These are phyloP conservation scores for Agonopterix alstromeriana DNA, from an alignment of 2,888 invertebrate species.

Conservation along the genomic window DNA sequence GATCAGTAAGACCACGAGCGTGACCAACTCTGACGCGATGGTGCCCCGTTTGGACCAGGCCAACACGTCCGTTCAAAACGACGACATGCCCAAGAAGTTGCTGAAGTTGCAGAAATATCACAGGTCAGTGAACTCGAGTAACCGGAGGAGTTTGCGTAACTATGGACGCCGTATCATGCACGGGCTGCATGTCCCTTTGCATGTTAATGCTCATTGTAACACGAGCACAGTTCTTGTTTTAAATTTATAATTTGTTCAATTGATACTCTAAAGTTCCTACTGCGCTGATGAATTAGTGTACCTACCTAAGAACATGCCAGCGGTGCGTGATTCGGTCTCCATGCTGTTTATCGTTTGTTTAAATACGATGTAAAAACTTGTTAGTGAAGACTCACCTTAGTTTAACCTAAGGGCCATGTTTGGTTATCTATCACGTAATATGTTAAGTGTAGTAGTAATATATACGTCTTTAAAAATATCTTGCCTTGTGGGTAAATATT, in stretches of 20 bases:
- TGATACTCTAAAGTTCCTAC: not conserved
- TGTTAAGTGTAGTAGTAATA: too few relatives aligned
- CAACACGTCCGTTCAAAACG: constrained; percentile 41
- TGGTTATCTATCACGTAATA: too few relatives aligned
- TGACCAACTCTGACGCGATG: constrained; percentile 78
- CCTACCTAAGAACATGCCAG: constrained; percentile 1
- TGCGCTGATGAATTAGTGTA: not conserved
- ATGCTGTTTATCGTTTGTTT: too few relatives aligned
- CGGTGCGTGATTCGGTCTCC: constrained; percentile 1
- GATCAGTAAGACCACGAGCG: constrained; percentile 78
- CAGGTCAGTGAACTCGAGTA: constrained; percentile 71
- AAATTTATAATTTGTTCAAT: constrained; percentile 1
- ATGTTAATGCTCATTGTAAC: constrained; percentile 2
- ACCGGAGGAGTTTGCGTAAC: constrained; percentile 46
- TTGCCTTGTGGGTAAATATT: too few relatives aligned
- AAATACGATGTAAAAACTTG: too few relatives aligned
- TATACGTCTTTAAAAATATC: too few relatives aligned
- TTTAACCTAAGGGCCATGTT: too few relatives aligned
- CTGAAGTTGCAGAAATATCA: constrained; percentile 75
- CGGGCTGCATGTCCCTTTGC: too few relatives aligned
- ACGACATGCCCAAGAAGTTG: constrained; percentile 62
- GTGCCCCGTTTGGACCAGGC: constrained; percentile 64
- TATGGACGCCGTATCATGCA: constrained; percentile 24
- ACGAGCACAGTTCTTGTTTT: not conserved
- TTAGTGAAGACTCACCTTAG: too few relatives aligned